Conservation (phyloP, 92 coral and sea anemone species). For the Palythoa grandis region DNA sequence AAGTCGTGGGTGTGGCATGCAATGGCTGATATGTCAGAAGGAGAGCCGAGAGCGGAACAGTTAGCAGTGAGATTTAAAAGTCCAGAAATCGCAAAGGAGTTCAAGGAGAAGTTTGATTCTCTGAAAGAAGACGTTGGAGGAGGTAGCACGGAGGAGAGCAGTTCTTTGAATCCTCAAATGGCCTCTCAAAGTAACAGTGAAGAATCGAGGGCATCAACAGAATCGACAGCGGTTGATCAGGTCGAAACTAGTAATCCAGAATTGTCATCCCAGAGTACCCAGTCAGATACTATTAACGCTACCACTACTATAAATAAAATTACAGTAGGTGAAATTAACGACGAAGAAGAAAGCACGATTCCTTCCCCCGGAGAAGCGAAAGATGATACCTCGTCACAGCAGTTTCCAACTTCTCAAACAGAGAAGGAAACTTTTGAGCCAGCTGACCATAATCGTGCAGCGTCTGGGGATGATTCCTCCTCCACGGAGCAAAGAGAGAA, state of each 20-base stretch:
- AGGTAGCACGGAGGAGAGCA: neutral
- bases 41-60: conserved; percentile 78
- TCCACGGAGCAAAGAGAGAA: too few relatives aligned
- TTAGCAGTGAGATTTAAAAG: conserved; percentile 87
- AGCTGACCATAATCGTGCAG: too few relatives aligned
- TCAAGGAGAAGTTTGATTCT: conserved; percentile 83
- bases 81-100: conserved; percentile 69
- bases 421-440: too few relatives aligned
- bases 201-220: neutral
- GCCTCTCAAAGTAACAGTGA: neutral
- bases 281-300: too few relatives aligned
- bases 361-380: too few relatives aligned
- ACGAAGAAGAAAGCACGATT: too few relatives aligned
- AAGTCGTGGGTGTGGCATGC: conserved; percentile 96
- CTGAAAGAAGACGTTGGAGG: neutral
- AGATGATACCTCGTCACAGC: too few relatives aligned
- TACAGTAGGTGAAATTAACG: too few relatives aligned
- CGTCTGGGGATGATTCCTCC: too few relatives aligned
- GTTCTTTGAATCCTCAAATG: neutral
- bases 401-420: too few relatives aligned
- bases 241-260: neutral
- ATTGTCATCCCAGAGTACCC: too few relatives aligned
- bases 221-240: neutral
- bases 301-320: too few relatives aligned
- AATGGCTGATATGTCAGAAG: conserved; percentile 85